Conservation (phyloP, 1,140 invertebrate species). For the Aleiodes sp. region DNA sequence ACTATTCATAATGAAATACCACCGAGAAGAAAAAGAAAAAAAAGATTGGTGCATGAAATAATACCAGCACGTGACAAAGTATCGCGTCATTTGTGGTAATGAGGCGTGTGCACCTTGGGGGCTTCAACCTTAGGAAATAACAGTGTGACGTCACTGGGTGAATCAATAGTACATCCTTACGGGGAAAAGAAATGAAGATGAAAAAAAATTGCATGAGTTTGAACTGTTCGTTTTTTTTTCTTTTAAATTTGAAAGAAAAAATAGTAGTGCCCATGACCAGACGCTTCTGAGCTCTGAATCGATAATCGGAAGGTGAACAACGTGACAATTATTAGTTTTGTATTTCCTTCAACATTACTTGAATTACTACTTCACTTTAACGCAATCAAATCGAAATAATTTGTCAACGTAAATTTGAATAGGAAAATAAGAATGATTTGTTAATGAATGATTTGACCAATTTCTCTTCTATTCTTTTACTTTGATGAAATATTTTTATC, state of each 20-base stretch:
- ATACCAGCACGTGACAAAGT: slow-evolving; percentile 22
- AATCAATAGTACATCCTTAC: background rate
- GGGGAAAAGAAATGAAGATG: background rate
- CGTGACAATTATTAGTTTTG: too few relatives aligned
- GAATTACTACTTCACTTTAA: too few relatives aligned
- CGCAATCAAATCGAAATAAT: too few relatives aligned
- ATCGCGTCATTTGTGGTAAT: slow-evolving; percentile 26
- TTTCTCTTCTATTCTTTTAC: too few relatives aligned
- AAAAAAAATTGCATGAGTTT: background rate
- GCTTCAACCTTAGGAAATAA: slow-evolving; percentile 13
- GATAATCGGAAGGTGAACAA: slow-evolving; percentile 23
- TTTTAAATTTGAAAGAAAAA: background rate
- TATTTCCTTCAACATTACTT: too few relatives aligned
- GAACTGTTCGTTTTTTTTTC: too few relatives aligned
- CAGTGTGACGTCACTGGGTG: background rate
- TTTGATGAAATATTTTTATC: too few relatives aligned
- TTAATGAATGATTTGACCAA: too few relatives aligned
- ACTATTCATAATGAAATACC: too few relatives aligned
- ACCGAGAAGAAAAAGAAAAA: background rate
- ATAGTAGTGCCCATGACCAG: slow-evolving; percentile 6
- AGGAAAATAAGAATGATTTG: too few relatives aligned
- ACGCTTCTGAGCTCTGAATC: slow-evolving; percentile 15
- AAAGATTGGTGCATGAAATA: background rate
- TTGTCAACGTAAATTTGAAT: too few relatives aligned
- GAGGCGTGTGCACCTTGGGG: slow-evolving; percentile 15